These are phyloP conservation scores for Pseudolycoriella hygida DNA, from an alignment of 2,888 invertebrate species.

Conservation along the genomic window DNA sequence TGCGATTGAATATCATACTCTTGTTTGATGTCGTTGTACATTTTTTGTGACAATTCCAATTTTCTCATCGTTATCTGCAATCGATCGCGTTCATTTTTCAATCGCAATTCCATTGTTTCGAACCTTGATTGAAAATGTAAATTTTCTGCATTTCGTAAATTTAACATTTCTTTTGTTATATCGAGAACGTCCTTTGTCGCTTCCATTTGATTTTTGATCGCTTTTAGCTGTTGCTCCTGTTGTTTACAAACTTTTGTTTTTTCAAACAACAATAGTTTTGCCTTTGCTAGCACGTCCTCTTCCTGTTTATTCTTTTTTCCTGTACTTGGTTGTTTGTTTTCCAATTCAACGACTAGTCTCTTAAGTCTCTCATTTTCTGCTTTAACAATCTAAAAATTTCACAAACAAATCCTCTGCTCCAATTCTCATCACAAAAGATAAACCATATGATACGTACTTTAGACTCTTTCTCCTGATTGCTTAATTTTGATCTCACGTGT, in stretches of 20 bases:
- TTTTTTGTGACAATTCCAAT: constrained; percentile 48
- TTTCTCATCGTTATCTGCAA: constrained; percentile 49
- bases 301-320: constrained; percentile 25
- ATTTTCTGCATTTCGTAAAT: constrained; percentile 61
- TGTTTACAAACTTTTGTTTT: constrained; percentile 59
- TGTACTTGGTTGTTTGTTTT: constrained; percentile 11
- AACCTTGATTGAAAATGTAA: constrained; percentile 57
- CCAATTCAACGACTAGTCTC: constrained; percentile 24
- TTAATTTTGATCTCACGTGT: constrained; percentile 23
- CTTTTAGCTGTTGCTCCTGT: constrained; percentile 61
- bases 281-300: constrained; percentile 38
- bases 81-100: constrained; percentile 53
- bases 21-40: constrained; percentile 56
- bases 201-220: constrained; percentile 48
- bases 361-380: constrained; percentile 21
- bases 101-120: constrained; percentile 46
- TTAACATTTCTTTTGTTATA: constrained; percentile 63
- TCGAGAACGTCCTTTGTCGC: constrained; percentile 66
- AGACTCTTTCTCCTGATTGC: constrained; percentile 23
- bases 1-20: constrained; percentile 63
- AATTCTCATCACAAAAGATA: not conserved
- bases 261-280: constrained; percentile 53
- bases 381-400: constrained; percentile 19
- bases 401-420: not conserved
- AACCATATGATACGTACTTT: constrained; percentile 22